Percentiles rank a stretch among this genome's conserved stretches.
phyloP scores from a whole-genome alignment of 2,888 invertebrate species.

The Trachelus iudaicus region DNA sequence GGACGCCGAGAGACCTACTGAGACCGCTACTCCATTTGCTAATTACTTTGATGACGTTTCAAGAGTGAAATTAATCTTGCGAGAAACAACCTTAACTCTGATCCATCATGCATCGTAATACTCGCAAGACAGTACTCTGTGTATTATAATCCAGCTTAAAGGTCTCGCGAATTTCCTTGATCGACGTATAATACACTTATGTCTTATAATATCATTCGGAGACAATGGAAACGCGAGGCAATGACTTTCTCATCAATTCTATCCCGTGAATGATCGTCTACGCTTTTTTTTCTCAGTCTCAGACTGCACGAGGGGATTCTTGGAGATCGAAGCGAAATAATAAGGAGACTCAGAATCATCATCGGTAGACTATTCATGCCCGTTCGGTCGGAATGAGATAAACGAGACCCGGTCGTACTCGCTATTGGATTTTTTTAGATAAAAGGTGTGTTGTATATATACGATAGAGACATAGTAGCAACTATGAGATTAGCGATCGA shows the following conservation, averaged over 20 bases:
- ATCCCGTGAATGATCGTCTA: not conserved
- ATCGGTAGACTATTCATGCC: conserved; percentile 13
- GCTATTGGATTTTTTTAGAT: not conserved
- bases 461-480: not conserved
- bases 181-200: not conserved
- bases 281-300: not conserved
- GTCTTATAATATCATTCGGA: not conserved
- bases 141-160: not conserved
- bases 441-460: not conserved
- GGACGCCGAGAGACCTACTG: conserved; percentile 31
- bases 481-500: not conserved
- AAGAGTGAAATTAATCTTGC: conserved; percentile 39
- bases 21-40: conserved; percentile 39
- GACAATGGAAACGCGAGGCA: not conserved
- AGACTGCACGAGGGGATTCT: conserved; percentile 12
- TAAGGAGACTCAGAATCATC: conserved; percentile 9
- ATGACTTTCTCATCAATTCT: not conserved
- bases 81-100: conserved; percentile 23
- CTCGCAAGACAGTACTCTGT: not conserved
- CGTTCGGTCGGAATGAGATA: conserved; percentile 22
- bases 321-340: conserved; percentile 12
- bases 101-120: not conserved
- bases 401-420: conserved; percentile 1
- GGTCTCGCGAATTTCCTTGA: not conserved
- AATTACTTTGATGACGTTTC: conserved; percentile 46